Evolutionary conservation across 2,797 vertebrate genomes (phyloP).

Genomic region (Sebastes trivittatus): DNA sequence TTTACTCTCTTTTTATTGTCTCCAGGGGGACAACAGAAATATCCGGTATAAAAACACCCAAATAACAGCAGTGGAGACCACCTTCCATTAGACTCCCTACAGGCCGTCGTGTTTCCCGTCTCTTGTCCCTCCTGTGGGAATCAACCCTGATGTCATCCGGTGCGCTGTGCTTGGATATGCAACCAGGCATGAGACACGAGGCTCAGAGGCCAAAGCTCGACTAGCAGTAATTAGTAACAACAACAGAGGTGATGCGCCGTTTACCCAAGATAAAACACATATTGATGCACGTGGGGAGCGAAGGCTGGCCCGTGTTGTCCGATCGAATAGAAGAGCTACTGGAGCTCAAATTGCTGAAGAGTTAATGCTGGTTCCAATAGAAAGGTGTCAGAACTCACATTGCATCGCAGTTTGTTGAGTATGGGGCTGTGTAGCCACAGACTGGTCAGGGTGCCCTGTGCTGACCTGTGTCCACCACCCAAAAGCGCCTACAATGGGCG

Average conservation of each 20-base stretch:
- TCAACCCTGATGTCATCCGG: slow-evolving; percentile 29
- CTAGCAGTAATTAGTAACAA: neutral
- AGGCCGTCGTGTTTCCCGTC: neutral
- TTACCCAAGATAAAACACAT: neutral
- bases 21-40: neutral
- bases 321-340: too few relatives aligned
- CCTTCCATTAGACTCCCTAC: neutral
- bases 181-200: neutral
- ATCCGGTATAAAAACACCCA: neutral
- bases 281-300: too few relatives aligned
- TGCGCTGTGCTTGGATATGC: neutral
- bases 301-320: too few relatives aligned
- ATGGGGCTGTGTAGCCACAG: too few relatives aligned
- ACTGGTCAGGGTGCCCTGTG: too few relatives aligned
- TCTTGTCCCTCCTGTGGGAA: slow-evolving; percentile 5
- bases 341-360: too few relatives aligned
- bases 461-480: accelerated
- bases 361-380: too few relatives aligned
- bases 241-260: neutral
- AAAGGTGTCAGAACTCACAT: too few relatives aligned
- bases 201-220: neutral
- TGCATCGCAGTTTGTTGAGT: too few relatives aligned
- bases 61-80: neutral
- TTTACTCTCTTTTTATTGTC: neutral
- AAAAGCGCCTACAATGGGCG: too few relatives aligned